Evolutionary conservation across 2,113 vertebrate genomes (phyloP).

Genomic region (Cacatua alba): DNA sequence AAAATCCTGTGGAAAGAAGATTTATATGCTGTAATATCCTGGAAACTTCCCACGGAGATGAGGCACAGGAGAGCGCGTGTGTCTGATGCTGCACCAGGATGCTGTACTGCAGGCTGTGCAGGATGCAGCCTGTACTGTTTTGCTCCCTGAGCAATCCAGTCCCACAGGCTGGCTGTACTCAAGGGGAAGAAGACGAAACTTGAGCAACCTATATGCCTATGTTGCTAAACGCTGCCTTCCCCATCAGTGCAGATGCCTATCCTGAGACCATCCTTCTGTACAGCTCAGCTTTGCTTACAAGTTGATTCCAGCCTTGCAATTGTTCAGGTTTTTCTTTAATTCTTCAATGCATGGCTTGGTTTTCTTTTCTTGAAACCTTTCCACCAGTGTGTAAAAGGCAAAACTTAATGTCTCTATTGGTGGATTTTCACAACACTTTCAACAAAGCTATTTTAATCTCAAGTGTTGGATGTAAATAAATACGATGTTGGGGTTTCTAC

Average conservation of each 20-base stretch:
- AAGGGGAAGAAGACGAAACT: background rate
- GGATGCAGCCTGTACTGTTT: background rate
- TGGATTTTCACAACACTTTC: background rate
- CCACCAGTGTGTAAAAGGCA: background rate
- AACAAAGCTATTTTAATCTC: background rate
- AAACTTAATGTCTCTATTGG: background rate
- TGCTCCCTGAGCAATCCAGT: background rate
- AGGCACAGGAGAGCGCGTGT: background rate
- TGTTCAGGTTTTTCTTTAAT: background rate
- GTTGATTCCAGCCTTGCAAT: background rate
- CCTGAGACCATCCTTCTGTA: accelerated
- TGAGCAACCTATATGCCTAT: background rate
- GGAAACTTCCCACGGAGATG: background rate
- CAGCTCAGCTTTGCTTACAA: background rate
- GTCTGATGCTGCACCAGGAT: background rate
- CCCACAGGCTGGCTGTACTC: background rate
- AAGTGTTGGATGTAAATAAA: constrained; percentile 35
- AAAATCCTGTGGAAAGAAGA: background rate
- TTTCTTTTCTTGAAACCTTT: background rate
- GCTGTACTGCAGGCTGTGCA: background rate
- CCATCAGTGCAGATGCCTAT: no score
- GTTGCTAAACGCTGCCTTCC: background rate
- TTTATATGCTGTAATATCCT: background rate
- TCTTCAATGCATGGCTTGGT: background rate
- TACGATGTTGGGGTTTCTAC: background rate